Evolutionary conservation across 2,888 invertebrate species (phyloP), one percentile per base, ranked within the genome.

Genomic region (Congeria kusceri): DNA sequence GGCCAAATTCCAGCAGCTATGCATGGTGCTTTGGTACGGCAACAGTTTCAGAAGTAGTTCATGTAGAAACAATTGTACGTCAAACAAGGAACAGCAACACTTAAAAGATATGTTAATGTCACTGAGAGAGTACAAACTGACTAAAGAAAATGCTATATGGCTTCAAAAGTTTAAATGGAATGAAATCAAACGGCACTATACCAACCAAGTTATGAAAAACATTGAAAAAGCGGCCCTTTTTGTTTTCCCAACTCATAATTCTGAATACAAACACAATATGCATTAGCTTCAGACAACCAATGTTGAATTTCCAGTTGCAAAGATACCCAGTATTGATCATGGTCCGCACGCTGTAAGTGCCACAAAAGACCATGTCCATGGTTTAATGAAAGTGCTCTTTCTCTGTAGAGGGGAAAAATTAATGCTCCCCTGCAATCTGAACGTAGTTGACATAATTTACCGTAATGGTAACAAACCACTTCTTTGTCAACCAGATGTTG

Each of bases 111-210:
- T 65, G 20, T 61, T 86, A 0, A 23, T 49, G 18, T 62, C 75
- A n/a, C 46, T 80, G 28, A 71, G 78, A 39, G 59, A 72, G 5
- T 76, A 79, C 27, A 69, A 44, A 53, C 13, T 62, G 0, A 62
- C 63, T 3, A 11, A 32, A 47, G n/a, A 56, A 13, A 72, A 84
- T 28, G 77, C 77, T 9, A 56, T 7, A 49, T 83, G 83, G 80
- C 56, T 83, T 3, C 80, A 83, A 53, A 27, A 76, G 53, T 81
- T 73, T 63, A 78, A 84, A 29, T 80, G 77, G 75, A 28, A 73
- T 32, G 59, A 27, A 18, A 56, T 83, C 5, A 66, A 61, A 29
- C 11, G 2, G 1, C 49, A 20, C 2, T 47, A 75, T 68, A 63
- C 68, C 32, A 32, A 27, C 20, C 20, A 53, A 23, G 23, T 53